phyloP scores from a whole-genome alignment of 2,888 invertebrate genomes.

The Lacanobia oleracea region DNA sequence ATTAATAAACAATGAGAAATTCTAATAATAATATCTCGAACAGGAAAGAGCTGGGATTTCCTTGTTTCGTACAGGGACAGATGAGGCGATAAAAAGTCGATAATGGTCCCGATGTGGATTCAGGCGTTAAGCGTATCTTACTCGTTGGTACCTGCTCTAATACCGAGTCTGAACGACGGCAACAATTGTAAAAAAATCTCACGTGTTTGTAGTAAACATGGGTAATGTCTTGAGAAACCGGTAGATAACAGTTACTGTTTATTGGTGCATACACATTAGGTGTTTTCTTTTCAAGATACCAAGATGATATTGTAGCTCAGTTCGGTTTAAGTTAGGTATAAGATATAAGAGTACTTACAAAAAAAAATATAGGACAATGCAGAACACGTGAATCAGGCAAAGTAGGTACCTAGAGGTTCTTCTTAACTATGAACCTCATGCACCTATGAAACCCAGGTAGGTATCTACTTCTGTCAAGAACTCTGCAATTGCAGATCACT shows the following conservation, averaged over 20 bases:
- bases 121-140: neutral
- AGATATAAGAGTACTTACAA: too few species aligned
- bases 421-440: too few species aligned
- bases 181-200: neutral
- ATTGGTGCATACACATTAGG: neutral
- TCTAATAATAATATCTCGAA: neutral
- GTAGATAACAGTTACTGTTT: too few species aligned
- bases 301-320: too few species aligned
- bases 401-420: too few species aligned
- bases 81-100: neutral
- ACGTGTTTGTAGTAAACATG: conserved; percentile 7
- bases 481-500: too few species aligned
- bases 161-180: neutral
- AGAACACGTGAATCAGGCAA: too few species aligned
- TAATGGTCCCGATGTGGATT: neutral
- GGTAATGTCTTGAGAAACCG: conserved; percentile 7
- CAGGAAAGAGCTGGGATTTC: conserved; percentile 1
- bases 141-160: neutral
- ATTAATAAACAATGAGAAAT: neutral
- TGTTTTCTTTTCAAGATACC: neutral
- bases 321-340: too few species aligned
- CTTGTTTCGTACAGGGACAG: neutral
- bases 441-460: too few species aligned
- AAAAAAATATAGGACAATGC: too few species aligned
- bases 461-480: too few species aligned